Conservation (phyloP, 2,797 vertebrate species). For the Anolis apletophallus region DNA sequence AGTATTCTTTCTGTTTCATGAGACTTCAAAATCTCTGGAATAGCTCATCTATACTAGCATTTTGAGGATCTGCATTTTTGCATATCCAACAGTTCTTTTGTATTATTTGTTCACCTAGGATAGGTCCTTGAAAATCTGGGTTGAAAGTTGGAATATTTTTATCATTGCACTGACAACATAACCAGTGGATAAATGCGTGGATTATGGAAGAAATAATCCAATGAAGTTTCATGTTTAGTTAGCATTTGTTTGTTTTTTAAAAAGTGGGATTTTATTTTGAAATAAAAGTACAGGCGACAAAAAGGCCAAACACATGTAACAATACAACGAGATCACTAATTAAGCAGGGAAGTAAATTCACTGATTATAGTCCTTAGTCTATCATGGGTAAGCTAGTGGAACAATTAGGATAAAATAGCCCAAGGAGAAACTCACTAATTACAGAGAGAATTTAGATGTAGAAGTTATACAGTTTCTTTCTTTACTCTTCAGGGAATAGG, state of each 20-base stretch:
- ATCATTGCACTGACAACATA: too few species aligned
- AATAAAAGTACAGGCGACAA: constrained; percentile 4
- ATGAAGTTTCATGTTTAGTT: constrained; percentile 42
- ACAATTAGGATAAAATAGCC: constrained; percentile 13
- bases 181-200: too few species aligned
- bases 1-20: background rate
- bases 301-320: background rate
- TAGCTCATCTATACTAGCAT: too few species aligned
- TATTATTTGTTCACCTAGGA: background rate
- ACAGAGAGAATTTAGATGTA: constrained; percentile 15
- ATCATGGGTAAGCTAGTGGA: background rate
- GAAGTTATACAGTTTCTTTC: constrained; percentile 30
- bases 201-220: background rate
- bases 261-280: background rate
- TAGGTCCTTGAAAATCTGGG: too few species aligned
- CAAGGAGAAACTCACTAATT: constrained; percentile 23
- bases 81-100: background rate
- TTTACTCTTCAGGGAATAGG: constrained; percentile 31
- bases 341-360: background rate
- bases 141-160: too few species aligned
- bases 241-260: constrained; percentile 29
- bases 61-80: background rate
- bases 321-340: constrained; percentile 11
- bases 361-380: constrained; percentile 11
- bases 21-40: background rate